Percentiles rank a stretch among this genome's conserved stretches.
Conservation (phyloP, 2,888 invertebrate genomes). For the Hirtodrosophila confusa region DNA sequence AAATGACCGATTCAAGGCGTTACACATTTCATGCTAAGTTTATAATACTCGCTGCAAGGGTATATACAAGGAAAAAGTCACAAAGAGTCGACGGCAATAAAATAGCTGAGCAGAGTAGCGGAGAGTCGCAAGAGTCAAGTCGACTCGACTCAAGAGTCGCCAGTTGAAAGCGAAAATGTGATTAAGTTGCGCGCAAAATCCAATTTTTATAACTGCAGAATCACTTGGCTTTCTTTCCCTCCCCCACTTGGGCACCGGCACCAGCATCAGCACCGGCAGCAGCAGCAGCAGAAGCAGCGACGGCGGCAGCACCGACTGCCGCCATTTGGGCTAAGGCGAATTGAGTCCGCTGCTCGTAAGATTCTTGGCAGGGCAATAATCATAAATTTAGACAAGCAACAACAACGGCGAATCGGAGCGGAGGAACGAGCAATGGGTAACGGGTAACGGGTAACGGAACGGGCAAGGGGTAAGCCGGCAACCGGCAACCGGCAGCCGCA, state of each 20-base stretch:
- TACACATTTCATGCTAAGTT: not conserved
- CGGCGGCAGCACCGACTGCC: constrained; percentile 24
- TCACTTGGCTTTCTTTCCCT: constrained; percentile 68
- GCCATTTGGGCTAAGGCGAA: constrained; percentile 74
- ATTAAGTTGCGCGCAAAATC: constrained; percentile 80
- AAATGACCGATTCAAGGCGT: too few relatives aligned
- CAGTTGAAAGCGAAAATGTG: constrained; percentile 78
- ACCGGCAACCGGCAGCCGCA: constrained; percentile 65
- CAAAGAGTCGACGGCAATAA: constrained; percentile 75
- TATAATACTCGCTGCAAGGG: constrained; percentile 1
- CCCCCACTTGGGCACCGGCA: constrained; percentile 55
- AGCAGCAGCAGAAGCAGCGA: constrained; percentile 7
- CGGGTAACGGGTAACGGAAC: not conserved
- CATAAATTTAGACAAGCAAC: constrained; percentile 74
- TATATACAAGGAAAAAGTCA: constrained; percentile 58
- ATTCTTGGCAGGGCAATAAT: constrained; percentile 78
- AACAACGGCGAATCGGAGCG: constrained; percentile 19
- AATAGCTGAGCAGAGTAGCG: constrained; percentile 63
- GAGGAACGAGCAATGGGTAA: constrained; percentile 16
- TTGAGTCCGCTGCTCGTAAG: constrained; percentile 78
- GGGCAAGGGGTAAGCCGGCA: not conserved
- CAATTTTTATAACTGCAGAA: constrained; percentile 79
- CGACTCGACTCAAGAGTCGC: constrained; percentile 59
- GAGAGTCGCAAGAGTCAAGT: constrained; percentile 41
- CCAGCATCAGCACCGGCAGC: constrained; percentile 7